phyloP scores from a whole-genome alignment of 1,140 invertebrate genomes.

The Drosophila micromelanica region DNA sequence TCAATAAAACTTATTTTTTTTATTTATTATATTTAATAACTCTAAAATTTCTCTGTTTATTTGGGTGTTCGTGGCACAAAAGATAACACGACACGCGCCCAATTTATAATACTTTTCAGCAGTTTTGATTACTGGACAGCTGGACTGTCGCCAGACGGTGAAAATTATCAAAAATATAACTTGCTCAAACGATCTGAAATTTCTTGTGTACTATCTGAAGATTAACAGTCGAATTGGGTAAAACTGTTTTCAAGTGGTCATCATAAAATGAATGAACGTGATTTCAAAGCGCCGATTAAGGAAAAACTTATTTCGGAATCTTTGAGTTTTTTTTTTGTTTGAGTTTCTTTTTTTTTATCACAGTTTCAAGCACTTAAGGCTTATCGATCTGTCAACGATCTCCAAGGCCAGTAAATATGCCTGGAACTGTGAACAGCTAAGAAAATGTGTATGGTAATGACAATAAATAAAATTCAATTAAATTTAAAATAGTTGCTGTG shows the following conservation, averaged over 20 bases:
- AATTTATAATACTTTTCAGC: too few species aligned
- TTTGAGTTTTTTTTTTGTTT: too few species aligned
- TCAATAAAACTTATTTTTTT: too few species aligned
- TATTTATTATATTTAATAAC: too few species aligned
- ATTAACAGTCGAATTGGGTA: slow-evolving; percentile 3
- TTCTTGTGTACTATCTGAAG: slow-evolving; percentile 5
- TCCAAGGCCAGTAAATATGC: slow-evolving; percentile 14
- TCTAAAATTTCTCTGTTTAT: too few species aligned
- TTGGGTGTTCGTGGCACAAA: too few species aligned
- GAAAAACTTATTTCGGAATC: neutral
- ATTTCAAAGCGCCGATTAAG: neutral
- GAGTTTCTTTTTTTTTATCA: too few species aligned
- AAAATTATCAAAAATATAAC: too few species aligned
- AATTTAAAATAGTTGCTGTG: slow-evolving; percentile 59
- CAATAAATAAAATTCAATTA: slow-evolving; percentile 68
- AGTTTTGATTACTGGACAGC: too few species aligned
- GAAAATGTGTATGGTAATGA: slow-evolving; percentile 60
- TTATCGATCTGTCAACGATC: slow-evolving; percentile 21
- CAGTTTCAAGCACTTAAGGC: slow-evolving; percentile 19
- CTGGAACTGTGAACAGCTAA: neutral
- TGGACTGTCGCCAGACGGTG: too few species aligned
- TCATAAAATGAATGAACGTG: slow-evolving; percentile 5
- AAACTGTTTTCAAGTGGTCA: slow-evolving; percentile 9
- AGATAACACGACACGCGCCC: too few species aligned
- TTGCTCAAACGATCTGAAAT: too few species aligned